Evolutionary conservation across 2,797 vertebrate genomes (phyloP), one percentile per base, ranked within the genome.

Genomic region (Sphenopsis melanotis): DNA sequence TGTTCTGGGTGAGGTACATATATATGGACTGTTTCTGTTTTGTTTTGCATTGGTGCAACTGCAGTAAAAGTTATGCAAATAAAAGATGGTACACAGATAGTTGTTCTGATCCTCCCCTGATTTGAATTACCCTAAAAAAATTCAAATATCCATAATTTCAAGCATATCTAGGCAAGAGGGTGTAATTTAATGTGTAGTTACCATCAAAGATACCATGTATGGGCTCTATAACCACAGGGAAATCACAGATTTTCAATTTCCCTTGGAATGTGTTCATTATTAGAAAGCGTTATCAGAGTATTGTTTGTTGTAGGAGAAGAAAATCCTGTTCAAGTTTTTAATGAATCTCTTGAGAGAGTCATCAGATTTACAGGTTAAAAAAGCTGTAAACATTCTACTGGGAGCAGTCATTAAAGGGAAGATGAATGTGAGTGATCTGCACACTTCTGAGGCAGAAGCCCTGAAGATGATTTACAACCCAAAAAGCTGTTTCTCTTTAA

Each of bases 321-420:
- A 97, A 95, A 90, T 87, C 82, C 85, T 94, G 55, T 96, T 98
- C 92, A 96, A 95, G 93, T 93, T 97, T 95, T 97, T 98, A 98
- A 98, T 97, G 95, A 98, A 98, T 98, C 97, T 97, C 97, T 87
- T 87, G 97, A 97, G 96, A 97, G 88, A 94, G 88, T 95, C 83
- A 50, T 95, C 83, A 94, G 90, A 96, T 91, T 96, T 98, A 95
- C 92, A 97, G 97, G 81, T 96, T 95, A 97, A 97, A 97, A 94
- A 63, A 79, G 89, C 95, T 88, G 93, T 96, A 97, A 92, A 89
- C 93, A 97, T 91, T 96, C 94, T 95, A 23, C 86, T 78, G 90
- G 89, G 90, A 86, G 27, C 47, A 94, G 76, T 80, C 83, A 92
- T 96, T 96, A 96, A 74, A 92, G 42, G 57, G 65, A 71, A 92